A percentile compares a stretch with the other conserved stretches of the same genome.
phyloP scores from a whole-genome alignment of 2,888 invertebrate species.

The Spodoptera picta region DNA sequence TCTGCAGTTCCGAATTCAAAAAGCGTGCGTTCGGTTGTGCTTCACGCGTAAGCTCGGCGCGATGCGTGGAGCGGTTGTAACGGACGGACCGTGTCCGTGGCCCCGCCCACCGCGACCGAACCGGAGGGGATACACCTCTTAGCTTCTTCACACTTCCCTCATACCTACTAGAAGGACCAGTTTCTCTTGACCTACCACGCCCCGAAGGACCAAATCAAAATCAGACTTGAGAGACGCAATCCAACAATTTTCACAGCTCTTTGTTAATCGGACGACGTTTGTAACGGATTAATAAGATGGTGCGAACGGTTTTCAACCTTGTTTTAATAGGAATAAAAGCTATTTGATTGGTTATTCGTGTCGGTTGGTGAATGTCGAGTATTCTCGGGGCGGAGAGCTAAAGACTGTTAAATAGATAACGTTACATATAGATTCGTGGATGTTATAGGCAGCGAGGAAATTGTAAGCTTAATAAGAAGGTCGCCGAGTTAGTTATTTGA shows the following conservation, averaged over 20 bases:
- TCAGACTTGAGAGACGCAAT: constrained; percentile 28
- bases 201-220: constrained; percentile 51
- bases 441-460: constrained; percentile 34
- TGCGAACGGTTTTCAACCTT: constrained; percentile 58
- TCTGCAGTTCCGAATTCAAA: constrained; percentile 66
- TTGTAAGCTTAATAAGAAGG: constrained; percentile 30
- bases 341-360: constrained; percentile 21
- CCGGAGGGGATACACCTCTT: constrained; percentile 85
- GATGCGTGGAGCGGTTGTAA: constrained; percentile 81
- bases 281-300: constrained; percentile 59
- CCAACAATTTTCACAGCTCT: constrained; percentile 60
- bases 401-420: constrained; percentile 80
- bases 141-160: constrained; percentile 86
- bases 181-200: constrained; percentile 64
- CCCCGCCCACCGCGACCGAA: constrained; percentile 81
- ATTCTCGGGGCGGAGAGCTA: constrained; percentile 81
- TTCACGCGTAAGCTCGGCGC: constrained; percentile 80
- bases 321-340: constrained; percentile 31
- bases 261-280: constrained; percentile 60
- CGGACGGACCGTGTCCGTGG: constrained; percentile 70
- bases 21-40: constrained; percentile 71
- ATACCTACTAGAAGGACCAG: constrained; percentile 82
- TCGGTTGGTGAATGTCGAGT: constrained; percentile 65
- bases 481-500: not conserved
- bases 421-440: constrained; percentile 52